phyloP scores from a whole-genome alignment of 1,140 invertebrate genomes.

The Drosophila azteca region DNA sequence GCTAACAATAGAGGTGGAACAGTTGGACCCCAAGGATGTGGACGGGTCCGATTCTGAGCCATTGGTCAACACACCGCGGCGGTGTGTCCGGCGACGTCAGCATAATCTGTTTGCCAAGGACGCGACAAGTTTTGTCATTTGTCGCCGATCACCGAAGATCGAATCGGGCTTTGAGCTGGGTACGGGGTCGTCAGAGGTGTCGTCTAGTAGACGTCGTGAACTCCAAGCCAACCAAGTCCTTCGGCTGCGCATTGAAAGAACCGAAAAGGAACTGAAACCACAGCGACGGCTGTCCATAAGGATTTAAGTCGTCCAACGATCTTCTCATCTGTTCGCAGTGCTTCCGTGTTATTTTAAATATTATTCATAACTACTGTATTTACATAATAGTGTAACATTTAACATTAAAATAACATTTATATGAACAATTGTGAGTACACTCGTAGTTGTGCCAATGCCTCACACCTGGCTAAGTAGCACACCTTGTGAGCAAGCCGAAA shows the following conservation, averaged over 20 bases:
- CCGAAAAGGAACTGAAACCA: conserved; percentile 29
- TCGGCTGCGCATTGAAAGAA: conserved; percentile 22
- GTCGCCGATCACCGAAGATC: conserved; percentile 30
- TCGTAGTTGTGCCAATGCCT: too few species aligned
- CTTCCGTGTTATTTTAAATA: conserved; percentile 54
- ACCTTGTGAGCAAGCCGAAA: too few species aligned
- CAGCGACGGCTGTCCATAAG: conserved; percentile 43
- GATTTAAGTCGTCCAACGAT: conserved; percentile 23
- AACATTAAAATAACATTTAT: too few species aligned
- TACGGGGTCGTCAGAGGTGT: not conserved
- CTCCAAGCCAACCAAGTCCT: conserved; percentile 18
- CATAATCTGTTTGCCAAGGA: conserved; percentile 58
- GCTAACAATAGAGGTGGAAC: conserved; percentile 20
- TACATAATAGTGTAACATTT: too few species aligned
- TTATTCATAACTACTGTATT: conserved; percentile 47
- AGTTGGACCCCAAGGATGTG: conserved; percentile 5
- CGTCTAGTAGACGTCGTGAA: conserved; percentile 27
- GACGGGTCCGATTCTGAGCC: conserved; percentile 1
- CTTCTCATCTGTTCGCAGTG: conserved; percentile 30
- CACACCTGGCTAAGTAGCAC: too few species aligned
- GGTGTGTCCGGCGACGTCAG: conserved; percentile 46
- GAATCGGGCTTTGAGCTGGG: not conserved
- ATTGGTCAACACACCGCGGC: conserved; percentile 47
- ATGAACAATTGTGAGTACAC: too few species aligned
- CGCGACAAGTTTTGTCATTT: conserved; percentile 39